Conservation (phyloP, 2,113 vertebrate species). For the Urocynchramus pylzowi region DNA sequence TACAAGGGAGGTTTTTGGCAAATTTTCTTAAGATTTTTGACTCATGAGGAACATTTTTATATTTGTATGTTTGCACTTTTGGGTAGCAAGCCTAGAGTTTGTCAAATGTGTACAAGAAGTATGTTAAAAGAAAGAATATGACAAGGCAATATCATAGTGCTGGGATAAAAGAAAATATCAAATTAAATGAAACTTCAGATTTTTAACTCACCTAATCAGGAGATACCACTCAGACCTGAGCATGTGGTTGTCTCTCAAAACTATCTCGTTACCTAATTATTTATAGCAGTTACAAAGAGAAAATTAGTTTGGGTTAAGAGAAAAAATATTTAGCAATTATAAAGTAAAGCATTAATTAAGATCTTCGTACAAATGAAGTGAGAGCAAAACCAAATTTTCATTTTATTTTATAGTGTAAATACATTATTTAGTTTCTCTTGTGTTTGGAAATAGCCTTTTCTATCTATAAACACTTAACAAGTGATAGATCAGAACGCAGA, state of each 20-base stretch:
- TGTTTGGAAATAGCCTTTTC: background rate
- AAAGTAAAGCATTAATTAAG: background rate
- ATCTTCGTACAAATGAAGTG: background rate
- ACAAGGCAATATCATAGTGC: background rate
- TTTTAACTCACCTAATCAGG: background rate
- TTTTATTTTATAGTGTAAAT: background rate
- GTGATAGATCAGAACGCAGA: background rate
- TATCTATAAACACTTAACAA: background rate
- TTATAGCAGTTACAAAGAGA: background rate
- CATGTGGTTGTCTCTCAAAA: background rate
- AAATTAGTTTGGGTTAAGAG: background rate
- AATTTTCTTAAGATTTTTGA: background rate
- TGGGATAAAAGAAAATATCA: background rate
- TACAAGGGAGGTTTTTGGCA: background rate
- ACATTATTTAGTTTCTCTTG: accelerated
- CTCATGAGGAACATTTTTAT: background rate
- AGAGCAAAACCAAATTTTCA: background rate
- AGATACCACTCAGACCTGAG: background rate
- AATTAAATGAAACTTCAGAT: background rate
- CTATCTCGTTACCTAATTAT: background rate
- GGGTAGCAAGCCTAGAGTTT: background rate
- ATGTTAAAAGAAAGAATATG: background rate
- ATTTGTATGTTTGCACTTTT: background rate
- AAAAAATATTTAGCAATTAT: background rate
- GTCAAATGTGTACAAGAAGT: background rate